Evolutionary conservation across 2,113 vertebrate genomes (phyloP), one percentile per base, ranked within the genome.

Genomic region (Piaya cayana): DNA sequence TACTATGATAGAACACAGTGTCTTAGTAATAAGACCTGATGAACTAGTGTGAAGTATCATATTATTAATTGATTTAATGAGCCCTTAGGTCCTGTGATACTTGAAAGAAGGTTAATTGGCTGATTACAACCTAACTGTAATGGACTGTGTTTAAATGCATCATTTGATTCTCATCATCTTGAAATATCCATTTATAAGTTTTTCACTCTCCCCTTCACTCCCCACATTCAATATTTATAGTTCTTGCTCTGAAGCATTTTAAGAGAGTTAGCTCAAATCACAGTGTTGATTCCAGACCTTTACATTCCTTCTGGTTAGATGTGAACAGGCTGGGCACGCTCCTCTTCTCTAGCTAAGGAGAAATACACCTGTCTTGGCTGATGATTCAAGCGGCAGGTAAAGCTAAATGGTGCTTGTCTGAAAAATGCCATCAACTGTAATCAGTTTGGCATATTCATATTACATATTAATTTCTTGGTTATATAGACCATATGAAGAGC

Each of bases 31-130:
- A 72, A 20, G 22, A 63, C 37, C 50, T 63, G 32, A 53, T 78
- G 65, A 82, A 70, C 58, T 64, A 75, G 53, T 37, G 11, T 68
- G 14, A 88, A 72, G 19, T 74, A 45, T 59, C 16, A 8, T 53
- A 58, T 52, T 71, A 52, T 36, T 78, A 74, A 62, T 75, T 77
- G 37, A 69, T 83, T 70, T 82, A 68, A 63, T 84, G 52, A 80
- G 29, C 83, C 49, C 36, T 85, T 89, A 70, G 32, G 34, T 70
- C 42, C 71, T 63, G 2, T 81, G 69, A 43, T 79, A 76, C 43
- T 74, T 91, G 62, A 91, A 84, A 82, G 26, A 90, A 70, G 21
- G 18, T 90, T 95, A 83, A 68, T 56, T 88, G 68, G 13, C 87
- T 75, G 85, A 68, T 92, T 92, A 67, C 49, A 88, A 36, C 6